These are phyloP conservation scores for Lysandra coridon DNA, from an alignment of 2,888 invertebrate species.

Conservation along the genomic window DNA sequence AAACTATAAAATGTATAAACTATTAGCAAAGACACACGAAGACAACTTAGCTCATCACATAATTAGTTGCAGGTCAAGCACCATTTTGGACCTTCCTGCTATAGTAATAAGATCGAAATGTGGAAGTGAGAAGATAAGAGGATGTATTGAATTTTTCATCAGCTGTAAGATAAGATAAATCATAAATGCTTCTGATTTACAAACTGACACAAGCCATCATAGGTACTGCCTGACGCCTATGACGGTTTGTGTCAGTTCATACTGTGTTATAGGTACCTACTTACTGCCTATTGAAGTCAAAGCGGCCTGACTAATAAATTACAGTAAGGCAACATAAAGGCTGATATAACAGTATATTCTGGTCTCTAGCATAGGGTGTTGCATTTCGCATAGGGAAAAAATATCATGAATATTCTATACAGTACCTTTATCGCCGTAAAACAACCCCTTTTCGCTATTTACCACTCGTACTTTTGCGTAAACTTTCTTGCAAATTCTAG, in stretches of 20 bases:
- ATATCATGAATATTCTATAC: constrained; percentile 23
- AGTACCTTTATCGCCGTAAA: constrained; percentile 69
- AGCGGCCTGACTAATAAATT: too few relatives aligned
- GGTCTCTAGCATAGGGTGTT: too few relatives aligned
- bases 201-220: too few relatives aligned
- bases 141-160: neutral
- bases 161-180: neutral
- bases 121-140: neutral
- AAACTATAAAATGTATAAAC: constrained; percentile 48
- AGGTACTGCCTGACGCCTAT: too few relatives aligned
- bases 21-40: neutral
- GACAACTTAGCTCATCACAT: neutral
- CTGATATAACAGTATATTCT: too few relatives aligned
- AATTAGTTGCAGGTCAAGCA: too few relatives aligned
- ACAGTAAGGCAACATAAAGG: too few relatives aligned
- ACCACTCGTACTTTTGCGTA: constrained; percentile 68
- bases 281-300: too few relatives aligned
- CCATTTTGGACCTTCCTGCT: neutral
- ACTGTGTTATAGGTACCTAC: too few relatives aligned
- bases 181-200: neutral
- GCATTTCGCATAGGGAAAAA: neutral
- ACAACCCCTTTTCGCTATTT: constrained; percentile 67
- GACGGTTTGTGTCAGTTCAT: too few relatives aligned
- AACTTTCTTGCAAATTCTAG: constrained; percentile 63
- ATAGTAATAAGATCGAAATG: neutral